Evolutionary conservation across 2,888 invertebrate genomes (phyloP).

Genomic region (Amphipyra tragopoginis): DNA sequence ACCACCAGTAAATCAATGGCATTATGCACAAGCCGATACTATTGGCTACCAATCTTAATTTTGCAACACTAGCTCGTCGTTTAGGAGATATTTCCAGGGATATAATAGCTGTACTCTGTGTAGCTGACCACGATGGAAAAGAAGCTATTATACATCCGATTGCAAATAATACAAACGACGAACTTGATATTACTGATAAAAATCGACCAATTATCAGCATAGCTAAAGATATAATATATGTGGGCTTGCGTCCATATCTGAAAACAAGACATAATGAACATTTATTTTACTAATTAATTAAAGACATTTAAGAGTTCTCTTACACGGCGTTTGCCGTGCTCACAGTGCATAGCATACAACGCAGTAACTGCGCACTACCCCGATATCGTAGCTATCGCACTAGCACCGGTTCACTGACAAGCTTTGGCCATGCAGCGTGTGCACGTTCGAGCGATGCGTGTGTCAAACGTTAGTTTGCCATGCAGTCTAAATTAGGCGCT

Average conservation of each 20-base stretch:
- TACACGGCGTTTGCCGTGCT: no score
- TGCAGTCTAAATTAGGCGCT: no score
- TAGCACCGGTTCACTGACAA: no score
- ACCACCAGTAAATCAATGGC: constrained; percentile 76
- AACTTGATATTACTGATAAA: constrained; percentile 67
- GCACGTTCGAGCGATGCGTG: no score
- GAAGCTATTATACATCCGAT: constrained; percentile 71
- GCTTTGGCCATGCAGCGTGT: no score
- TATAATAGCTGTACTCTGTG: constrained; percentile 71
- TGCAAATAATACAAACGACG: constrained; percentile 68
- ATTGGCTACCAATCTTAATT: constrained; percentile 65
- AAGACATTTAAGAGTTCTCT: no score
- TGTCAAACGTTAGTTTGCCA: no score
- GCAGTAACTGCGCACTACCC: no score
- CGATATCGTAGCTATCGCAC: no score
- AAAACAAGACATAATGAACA: constrained; percentile 47
- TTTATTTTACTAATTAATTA: background rate
- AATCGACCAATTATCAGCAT: constrained; percentile 71
- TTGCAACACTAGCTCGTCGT: constrained; percentile 68
- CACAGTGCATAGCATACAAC: no score
- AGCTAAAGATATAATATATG: constrained; percentile 69
- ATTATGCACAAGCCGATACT: constrained; percentile 71
- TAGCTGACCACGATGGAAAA: constrained; percentile 73
- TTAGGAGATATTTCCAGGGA: constrained; percentile 76
- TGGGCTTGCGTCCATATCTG: constrained; percentile 77